A percentile compares a stretch with the other conserved stretches of the same genome.
phyloP scores from a whole-genome alignment of 1,140 invertebrate species.

The Watersipora subatra region DNA sequence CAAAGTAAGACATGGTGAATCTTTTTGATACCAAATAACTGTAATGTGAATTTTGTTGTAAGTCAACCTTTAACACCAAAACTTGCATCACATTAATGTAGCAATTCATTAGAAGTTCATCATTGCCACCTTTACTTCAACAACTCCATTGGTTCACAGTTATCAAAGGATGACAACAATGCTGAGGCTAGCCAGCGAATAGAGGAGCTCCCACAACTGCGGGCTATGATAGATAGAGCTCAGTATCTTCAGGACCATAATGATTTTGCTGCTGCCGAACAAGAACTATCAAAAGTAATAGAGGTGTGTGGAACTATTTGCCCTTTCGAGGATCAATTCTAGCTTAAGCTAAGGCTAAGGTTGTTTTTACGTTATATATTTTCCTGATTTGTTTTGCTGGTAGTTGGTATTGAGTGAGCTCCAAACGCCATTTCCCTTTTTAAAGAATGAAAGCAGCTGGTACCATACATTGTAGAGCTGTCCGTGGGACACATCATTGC shows the following conservation, averaged over 20 bases:
- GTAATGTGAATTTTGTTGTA: no score
- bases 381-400: background rate
- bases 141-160: no score
- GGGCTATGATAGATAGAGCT: constrained; percentile 53
- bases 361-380: background rate
- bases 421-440: no score
- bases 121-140: no score
- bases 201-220: constrained; percentile 50
- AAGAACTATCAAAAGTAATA: constrained; percentile 56
- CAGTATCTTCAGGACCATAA: constrained; percentile 52
- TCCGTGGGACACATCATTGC: constrained; percentile 70
- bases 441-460: no score
- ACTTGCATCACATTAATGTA: no score
- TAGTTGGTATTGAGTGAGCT: no score
- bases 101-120: no score
- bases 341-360: background rate
- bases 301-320: constrained; percentile 46
- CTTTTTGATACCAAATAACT: no score
- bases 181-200: constrained; percentile 56
- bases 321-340: background rate
- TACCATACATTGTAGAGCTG: constrained; percentile 52
- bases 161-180: constrained; percentile 60
- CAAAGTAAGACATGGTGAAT: no score
- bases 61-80: no score
- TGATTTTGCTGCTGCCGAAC: constrained; percentile 57